Base-by-base conservation (phyloP, 2,113 vertebrate genomes). In the Coryphaenoides rupestris region DNA sequence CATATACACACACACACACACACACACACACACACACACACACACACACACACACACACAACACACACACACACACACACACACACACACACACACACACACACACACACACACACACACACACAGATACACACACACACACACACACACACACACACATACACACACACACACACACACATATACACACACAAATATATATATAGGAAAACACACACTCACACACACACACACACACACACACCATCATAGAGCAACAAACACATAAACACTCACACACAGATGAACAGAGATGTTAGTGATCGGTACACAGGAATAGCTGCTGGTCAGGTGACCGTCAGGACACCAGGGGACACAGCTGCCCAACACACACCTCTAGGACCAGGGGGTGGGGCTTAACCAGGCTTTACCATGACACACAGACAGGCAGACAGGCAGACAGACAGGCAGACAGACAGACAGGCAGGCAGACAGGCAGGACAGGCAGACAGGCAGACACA, bases 71-170 rank as follows among this genome's bases (percentile, higher is more conserved):
- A 10, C 28, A 33, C 5, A 33, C 28, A 33, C 28, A 33, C 33
- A 1, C 19, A 53, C 72, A 23, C 72, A 23, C 19, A 53, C 72
- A 75, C 28, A 33, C 5, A 33, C 28, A 33, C 28, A 10, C 28
- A 33, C 5, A 33, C 28, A 33, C 28, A 33, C 33, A 1, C 19
- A 53, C 72, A 23, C 72, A 23, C n/a, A 1, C 5, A 12, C 5
- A 70, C 70, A 50, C 12, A 50, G 17, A 16, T 4, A 50, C 47
- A 49, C 47, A 50, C 47, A 40, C n/a, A n/a, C n/a, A n/a, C 4
- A 57, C 3, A 28, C 5, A 2, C 3, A 19, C 33, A 40, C 16
- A 45, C 10, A 45, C 58, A 40, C 28, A 45, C n/a, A 45, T 3
- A 6, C 58, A 40, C 10, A 21, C 28, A 19, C 0, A 59, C n/a